phyloP scores from a whole-genome alignment of 64 coral and sea anemone genomes.

The Actinia equina region DNA sequence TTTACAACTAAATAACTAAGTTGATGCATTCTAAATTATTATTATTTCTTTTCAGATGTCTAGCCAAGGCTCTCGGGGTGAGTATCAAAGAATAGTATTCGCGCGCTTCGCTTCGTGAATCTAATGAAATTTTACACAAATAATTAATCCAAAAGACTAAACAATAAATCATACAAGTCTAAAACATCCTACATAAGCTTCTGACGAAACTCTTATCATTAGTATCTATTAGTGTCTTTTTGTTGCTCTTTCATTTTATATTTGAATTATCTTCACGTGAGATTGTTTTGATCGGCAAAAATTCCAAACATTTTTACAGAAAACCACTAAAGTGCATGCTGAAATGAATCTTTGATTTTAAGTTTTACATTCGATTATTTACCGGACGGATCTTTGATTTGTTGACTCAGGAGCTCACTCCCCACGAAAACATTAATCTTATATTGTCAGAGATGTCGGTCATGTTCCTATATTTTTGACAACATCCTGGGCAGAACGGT shows the following conservation, averaged over 20 bases:
- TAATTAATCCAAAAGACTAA: background rate
- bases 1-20: background rate
- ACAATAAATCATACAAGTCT: background rate
- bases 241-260: background rate
- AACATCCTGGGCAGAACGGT: no score
- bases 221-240: background rate
- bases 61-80: slow-evolving; percentile 86
- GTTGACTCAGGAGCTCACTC: no score
- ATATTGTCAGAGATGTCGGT: no score
- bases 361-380: no score
- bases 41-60: slow-evolving; percentile 57
- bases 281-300: background rate
- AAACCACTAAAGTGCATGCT: background rate
- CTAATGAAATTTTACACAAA: background rate
- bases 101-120: background rate
- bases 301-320: background rate
- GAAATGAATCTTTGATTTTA: no score
- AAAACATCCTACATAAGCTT: background rate
- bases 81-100: background rate
- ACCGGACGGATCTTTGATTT: no score
- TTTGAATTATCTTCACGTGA: background rate
- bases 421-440: no score
- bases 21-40: background rate
- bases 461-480: no score
- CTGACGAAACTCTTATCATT: background rate